These are phyloP conservation scores for Cheilosia pagana DNA, from an alignment of 2,888 invertebrate species.

Conservation along the genomic window DNA sequence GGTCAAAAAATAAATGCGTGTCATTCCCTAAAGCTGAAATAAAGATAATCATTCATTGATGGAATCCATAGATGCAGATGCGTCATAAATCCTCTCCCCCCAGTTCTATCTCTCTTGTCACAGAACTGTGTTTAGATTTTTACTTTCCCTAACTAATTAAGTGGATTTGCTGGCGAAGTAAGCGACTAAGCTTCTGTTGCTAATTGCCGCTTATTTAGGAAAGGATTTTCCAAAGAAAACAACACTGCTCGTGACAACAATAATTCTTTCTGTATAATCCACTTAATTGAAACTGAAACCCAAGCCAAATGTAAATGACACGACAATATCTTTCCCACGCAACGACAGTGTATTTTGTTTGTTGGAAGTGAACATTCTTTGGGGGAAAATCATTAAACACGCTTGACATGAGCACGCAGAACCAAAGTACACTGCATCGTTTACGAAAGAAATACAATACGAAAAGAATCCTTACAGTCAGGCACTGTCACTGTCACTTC, in stretches of 20 bases:
- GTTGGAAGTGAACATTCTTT: conserved; percentile 11
- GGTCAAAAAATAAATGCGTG: too few relatives aligned
- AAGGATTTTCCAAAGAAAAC: conserved; percentile 29
- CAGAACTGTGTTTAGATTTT: not conserved
- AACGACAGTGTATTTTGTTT: not conserved
- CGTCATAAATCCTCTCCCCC: not conserved
- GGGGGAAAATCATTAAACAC: conserved; percentile 25
- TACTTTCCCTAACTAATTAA: conserved; percentile 51
- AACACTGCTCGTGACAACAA: not conserved
- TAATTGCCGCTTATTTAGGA: conserved; percentile 51
- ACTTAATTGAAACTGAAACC: conserved; percentile 54
- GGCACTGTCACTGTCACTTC: too few relatives aligned
- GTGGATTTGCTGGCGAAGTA: conserved; percentile 32
- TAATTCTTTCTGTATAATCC: conserved; percentile 39
- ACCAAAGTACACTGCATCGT: conserved; percentile 13
- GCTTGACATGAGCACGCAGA: conserved; percentile 9
- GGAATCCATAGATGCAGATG: not conserved
- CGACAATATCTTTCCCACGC: conserved; percentile 12
- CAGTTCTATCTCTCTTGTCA: not conserved
- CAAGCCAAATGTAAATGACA: conserved; percentile 38
- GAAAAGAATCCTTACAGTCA: too few relatives aligned
- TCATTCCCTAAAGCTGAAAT: too few relatives aligned
- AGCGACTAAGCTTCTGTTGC: conserved; percentile 51
- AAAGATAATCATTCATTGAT: too few relatives aligned
- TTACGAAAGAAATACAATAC: too few relatives aligned